These are phyloP conservation scores for Bombus breviceps DNA, from an alignment of 1,140 invertebrate species.

Conservation along the genomic window DNA sequence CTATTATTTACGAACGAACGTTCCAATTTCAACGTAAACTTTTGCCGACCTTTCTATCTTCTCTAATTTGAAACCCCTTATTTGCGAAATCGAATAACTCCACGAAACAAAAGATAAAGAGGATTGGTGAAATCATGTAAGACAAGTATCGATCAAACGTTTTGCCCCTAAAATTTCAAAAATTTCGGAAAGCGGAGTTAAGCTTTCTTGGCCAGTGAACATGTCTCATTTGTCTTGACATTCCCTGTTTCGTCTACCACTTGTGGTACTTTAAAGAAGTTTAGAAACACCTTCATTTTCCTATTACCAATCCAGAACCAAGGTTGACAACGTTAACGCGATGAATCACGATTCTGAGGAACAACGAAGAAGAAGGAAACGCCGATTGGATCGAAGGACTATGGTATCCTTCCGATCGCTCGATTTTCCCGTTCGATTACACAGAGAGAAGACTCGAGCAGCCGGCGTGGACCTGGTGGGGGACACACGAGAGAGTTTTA, in stretches of 20 bases:
- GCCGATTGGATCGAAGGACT: conserved; percentile 12
- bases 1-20: not conserved
- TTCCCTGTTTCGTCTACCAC: not conserved
- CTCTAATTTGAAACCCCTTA: no score
- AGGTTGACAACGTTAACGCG: not conserved
- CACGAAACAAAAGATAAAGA: no score
- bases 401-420: conserved; percentile 8
- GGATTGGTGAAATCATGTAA: no score
- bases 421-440: conserved; percentile 30
- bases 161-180: no score
- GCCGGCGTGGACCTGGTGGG: conserved; percentile 43
- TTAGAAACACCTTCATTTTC: not conserved
- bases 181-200: no score
- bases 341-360: not conserved
- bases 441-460: conserved; percentile 21
- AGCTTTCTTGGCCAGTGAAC: no score
- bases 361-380: conserved; percentile 2
- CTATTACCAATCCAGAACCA: not conserved
- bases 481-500: conserved; percentile 78
- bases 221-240: not conserved
- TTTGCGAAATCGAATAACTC: no score
- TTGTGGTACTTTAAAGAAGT: not conserved
- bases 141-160: no score
- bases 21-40: not conserved
- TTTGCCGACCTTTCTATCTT: not conserved